These are phyloP conservation scores for Lytechinus pictus DNA, from an alignment of 35 echinoderm and acorn worm species.

Conservation along the genomic window DNA sequence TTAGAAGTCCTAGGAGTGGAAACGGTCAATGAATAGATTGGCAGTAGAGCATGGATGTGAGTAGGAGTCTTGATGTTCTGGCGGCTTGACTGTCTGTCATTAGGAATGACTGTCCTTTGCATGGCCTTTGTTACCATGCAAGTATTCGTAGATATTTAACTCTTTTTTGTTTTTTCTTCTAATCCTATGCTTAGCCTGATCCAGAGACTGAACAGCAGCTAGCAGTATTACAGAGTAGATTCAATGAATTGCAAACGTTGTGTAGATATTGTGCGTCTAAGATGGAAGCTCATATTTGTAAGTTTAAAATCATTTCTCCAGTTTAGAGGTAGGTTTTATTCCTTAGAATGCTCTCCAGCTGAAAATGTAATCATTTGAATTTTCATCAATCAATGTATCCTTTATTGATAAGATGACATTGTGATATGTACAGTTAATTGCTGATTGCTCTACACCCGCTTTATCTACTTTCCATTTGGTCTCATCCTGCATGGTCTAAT, in stretches of 20 bases:
- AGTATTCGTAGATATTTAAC: no score
- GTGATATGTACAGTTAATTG: no score
- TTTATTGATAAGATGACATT: not conserved
- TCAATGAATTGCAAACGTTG: constrained; percentile 71
- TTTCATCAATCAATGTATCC: not conserved
- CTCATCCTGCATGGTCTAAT: no score
- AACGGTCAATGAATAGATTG: no score
- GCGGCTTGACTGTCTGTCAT: no score
- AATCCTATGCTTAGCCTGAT: constrained; percentile 12
- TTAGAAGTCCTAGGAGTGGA: no score
- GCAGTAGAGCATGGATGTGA: no score
- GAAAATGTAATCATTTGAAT: not conserved
- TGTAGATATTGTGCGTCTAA: constrained; percentile 73
- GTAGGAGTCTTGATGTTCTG: no score
- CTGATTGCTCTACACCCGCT: no score
- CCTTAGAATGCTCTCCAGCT: not conserved
- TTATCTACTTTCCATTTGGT: no score
- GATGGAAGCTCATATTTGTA: constrained; percentile 78
- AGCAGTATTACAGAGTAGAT: constrained; percentile 48
- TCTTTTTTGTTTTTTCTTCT: not conserved
- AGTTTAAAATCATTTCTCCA: constrained; percentile 22
- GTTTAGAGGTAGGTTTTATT: not conserved
- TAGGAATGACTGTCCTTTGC: no score
- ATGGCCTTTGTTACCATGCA: no score
- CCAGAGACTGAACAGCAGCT: constrained; percentile 56